Base-by-base conservation (phyloP, 2,797 vertebrate genomes). In the Florisuga fusca region DNA sequence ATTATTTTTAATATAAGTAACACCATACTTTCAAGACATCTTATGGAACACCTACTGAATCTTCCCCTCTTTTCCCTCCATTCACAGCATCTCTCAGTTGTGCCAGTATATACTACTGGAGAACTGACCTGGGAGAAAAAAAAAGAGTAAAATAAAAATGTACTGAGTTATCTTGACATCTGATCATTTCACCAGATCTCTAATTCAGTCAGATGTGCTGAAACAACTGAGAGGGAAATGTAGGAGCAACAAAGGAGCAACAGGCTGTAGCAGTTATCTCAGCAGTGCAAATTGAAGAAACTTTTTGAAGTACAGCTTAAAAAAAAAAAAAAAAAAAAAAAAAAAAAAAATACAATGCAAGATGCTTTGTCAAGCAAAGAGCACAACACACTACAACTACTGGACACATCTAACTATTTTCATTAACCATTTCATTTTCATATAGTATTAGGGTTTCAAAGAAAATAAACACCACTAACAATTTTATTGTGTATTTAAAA, bases 401-500 rank as follows among this genome's bases (percentile, higher is more conserved):
- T 58, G 31, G 61, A 54, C 22, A 80, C 11, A 54, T 5, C 9
- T 64, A 67, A 59, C 8, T 36, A 33, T 66, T 76, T 76, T 76
- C 34, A 66, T 77, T 55, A 83, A 14, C 38, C 38, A 41, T 41
- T 41, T 41, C 38, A 41, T 41, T 15, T 41, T 41, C 38, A 41
- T 41, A 41, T 14, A 41, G 38, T 4, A 7, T 48, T 41, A 84
- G 74, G 26, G 74, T 89, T 92, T 57, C 62, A 83, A 64, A 77
- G 17, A 18, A 87, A 95, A 93, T 64, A 87, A 93, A 76, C 41
- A 93, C n/a, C 38, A 64, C 16, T 61, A 89, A 69, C 16, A 43
- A 69, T 87, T 92, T 61, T 34, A 87, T 36, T 79, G 27, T 45
- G 81, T 23, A 64, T 33, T 82, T 90, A 5, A 82, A 84, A 48